Evolutionary conservation across 2,797 vertebrate genomes (phyloP).

Genomic region (Xenentodon cancila): DNA sequence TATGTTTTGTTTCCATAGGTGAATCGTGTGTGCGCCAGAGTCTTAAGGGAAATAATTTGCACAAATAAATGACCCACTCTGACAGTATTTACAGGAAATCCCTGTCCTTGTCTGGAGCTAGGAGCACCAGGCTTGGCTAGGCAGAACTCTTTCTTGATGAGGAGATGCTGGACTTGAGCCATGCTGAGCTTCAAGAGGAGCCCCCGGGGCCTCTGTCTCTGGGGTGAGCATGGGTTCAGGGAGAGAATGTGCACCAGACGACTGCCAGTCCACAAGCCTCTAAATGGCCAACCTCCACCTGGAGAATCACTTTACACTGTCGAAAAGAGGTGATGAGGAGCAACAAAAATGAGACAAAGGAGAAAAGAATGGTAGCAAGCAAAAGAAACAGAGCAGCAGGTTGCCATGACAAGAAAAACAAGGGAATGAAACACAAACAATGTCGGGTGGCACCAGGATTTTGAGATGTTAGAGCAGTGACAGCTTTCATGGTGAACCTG

Average conservation of each 20-base stretch:
- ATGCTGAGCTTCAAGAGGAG: conserved; percentile 35
- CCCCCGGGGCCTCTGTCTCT: conserved; percentile 59
- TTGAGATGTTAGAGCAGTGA: conserved; percentile 63
- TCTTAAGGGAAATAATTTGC: conserved; percentile 47
- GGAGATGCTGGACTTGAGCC: conserved; percentile 62
- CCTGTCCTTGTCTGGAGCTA: conserved; percentile 57
- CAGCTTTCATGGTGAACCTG: conserved; percentile 66
- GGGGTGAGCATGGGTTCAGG: conserved; percentile 64
- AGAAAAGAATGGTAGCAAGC: conserved; percentile 59
- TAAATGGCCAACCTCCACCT: conserved; percentile 70
- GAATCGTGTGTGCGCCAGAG: conserved; percentile 43
- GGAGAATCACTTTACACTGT: conserved; percentile 71
- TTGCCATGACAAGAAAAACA: conserved; percentile 78
- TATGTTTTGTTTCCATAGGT: conserved; percentile 48
- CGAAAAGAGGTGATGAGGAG: conserved; percentile 58
- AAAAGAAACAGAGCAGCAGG: conserved; percentile 59
- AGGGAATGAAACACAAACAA: conserved; percentile 76
- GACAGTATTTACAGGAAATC: conserved; percentile 65
- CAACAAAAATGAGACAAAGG: conserved; percentile 46
- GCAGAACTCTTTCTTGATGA: conserved; percentile 45
- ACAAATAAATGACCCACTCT: conserved; percentile 63
- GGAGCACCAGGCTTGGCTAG: conserved; percentile 31
- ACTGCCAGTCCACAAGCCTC: conserved; percentile 65
- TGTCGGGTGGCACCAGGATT: conserved; percentile 66
- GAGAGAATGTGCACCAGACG: conserved; percentile 67